Base-by-base conservation (phyloP, 2,797 vertebrate species). In the Uromys caudimaculatus region DNA sequence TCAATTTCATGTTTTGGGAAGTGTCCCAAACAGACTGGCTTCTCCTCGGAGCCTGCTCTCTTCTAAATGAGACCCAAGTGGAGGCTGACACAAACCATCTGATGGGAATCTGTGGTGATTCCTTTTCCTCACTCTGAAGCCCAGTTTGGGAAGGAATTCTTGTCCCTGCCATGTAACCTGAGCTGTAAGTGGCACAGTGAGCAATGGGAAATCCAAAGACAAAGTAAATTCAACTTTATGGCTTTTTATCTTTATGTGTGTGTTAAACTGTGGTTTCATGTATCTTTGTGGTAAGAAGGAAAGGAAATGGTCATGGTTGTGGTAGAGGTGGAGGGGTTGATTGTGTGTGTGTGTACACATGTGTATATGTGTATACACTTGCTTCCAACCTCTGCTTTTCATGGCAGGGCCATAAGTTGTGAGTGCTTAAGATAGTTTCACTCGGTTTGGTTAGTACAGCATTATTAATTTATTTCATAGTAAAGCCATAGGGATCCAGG, bases 1-100 rank as follows among this genome's bases (percentile, higher is more conserved):
- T 94, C 91, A 83, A 23, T 86, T 96, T 95, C 95, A 91, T 41
- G 64, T 71, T 95, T 93, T 86, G 93, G 95, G 87, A 95, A 92
- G 13, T 58, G 16, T 94, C 86, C 83, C 89, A 90, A 90, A 91
- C 35, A 87, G 88, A 47, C 79, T 56, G 16, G n/a, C 27, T 93
- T 95, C 82, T 13, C 23, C 4, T 89, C 16, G 54, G 75, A 87
- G 56, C 21, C 52, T 38, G 32, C 9, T 56, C 29, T 95, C 67
- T 94, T 83, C 54, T 56, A 82, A 86, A 64, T 47, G 75, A 92
- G 95, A 83, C n/a, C 78, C 19, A 78, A 96, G 94, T 95, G 95
- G 75, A 83, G 62, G 24, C 6, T 96, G 92, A 85, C 93, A 92
- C 58, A 92, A 96, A 83, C 19, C 95, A 96, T 83, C 95, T 97